A percentile compares a stretch with the other conserved stretches of the same genome.
Evolutionary conservation across 1,140 invertebrate genomes (phyloP).

Genomic region (Drosophila bifasciata): DNA sequence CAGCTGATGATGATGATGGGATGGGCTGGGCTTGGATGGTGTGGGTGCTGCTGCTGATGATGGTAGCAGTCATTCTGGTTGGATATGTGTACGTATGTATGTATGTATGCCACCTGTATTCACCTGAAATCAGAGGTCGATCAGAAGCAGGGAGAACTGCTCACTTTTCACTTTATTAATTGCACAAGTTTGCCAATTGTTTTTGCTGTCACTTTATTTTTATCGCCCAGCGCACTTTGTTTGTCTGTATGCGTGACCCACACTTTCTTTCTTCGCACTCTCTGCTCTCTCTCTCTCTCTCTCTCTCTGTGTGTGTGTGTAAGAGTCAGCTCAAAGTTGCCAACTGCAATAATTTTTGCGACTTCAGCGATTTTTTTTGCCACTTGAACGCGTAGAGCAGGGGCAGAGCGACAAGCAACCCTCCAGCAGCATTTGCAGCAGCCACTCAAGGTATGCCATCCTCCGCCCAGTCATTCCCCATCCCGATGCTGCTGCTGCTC

Average conservation of each 20-base stretch:
- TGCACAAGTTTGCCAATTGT: slow-evolving; percentile 79
- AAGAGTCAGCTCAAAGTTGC: slow-evolving; percentile 77
- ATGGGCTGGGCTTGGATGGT: not conserved
- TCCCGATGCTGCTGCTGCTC: not conserved
- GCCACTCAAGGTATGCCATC: slow-evolving; percentile 70
- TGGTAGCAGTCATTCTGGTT: not conserved
- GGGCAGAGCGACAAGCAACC: slow-evolving; percentile 36
- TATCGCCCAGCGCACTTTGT: slow-evolving; percentile 72
- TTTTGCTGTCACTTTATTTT: slow-evolving; percentile 81
- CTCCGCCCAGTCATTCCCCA: slow-evolving; percentile 35
- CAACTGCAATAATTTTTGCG: slow-evolving; percentile 81
- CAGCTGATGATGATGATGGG: slow-evolving; percentile 1
- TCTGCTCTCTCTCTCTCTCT: not conserved
- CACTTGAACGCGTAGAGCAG: slow-evolving; percentile 77
- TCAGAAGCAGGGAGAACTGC: slow-evolving; percentile 41
- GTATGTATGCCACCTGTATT: too few species aligned
- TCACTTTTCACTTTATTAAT: slow-evolving; percentile 81
- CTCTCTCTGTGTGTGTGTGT: slow-evolving; percentile 33
- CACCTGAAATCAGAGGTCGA: slow-evolving; percentile 45
- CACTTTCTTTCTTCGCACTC: too few species aligned
- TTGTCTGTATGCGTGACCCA: slow-evolving; percentile 1
- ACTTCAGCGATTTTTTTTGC: slow-evolving; percentile 80
- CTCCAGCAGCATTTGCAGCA: slow-evolving; percentile 60
- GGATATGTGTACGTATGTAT: not conserved
- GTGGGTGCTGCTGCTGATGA: not conserved